Base-by-base conservation (phyloP, 53 echinoderm and acorn worm species). In the Astropecten irregularis region DNA sequence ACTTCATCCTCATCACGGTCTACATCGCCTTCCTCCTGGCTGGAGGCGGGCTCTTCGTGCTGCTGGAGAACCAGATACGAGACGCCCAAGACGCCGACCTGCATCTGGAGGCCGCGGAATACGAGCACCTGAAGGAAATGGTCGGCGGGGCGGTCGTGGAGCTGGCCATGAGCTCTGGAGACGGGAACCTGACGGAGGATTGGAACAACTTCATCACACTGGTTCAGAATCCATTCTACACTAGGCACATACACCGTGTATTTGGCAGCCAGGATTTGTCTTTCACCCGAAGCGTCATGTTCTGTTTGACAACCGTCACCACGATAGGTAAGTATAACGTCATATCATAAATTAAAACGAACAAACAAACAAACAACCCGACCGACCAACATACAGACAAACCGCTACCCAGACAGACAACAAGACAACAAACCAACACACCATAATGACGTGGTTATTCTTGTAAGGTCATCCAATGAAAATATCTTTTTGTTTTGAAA, bases 251-350 rank as follows among this genome's bases (percentile, higher is more conserved):
- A n/a, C n/a, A n/a, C n/a, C n/a, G n/a, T n/a, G n/a, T n/a, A n/a
- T n/a, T n/a, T n/a, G 5, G 9, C 19, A 2, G 5, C 42, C 18
- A 53, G 0, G 74, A 73, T 26, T 28, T 68, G 91, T 82, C 85
- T 9, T 85, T 88, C 69, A 69, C 89, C 14, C 84, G 91, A 3
- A 86, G 91, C 44, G 86, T 89, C 65, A 66, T 95, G 40, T 95
- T 91, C 68, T 86, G 91, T 20, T 49, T 88, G 83, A 89, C 89
- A 18, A 95, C 95, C 4, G 91, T 95, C 14, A 86, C 95, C 22
- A 95, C 91, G 0, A 95, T 95, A 4, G 95, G 95, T 95, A 68
- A 44, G 91, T 55, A 18, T 35, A 21, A n/a, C n/a, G n/a, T n/a
- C n/a, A n/a, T n/a, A n/a, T n/a, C n/a, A n/a, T n/a, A n/a, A n/a